Evolutionary conservation across 2,113 vertebrate genomes (phyloP).

Genomic region (Onychostruthus taczanowskii): DNA sequence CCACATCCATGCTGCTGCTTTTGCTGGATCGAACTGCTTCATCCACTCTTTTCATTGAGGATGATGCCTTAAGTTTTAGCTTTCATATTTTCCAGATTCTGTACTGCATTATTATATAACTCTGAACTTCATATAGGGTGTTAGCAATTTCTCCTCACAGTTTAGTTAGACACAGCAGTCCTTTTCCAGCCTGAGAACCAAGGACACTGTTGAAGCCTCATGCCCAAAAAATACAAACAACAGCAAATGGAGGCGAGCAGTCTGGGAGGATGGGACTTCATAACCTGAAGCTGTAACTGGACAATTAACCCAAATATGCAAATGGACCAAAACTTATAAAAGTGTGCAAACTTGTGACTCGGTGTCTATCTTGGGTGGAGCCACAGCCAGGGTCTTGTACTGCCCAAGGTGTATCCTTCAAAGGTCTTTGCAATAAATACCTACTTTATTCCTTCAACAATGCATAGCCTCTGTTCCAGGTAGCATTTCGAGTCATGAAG

Average conservation of each 20-base stretch:
- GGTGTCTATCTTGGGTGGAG: accelerated
- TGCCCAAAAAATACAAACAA: too few relatives aligned
- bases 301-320: neutral
- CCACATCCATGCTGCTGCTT: neutral
- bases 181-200: neutral
- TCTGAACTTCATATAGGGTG: too few relatives aligned
- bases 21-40: neutral
- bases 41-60: neutral
- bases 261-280: neutral
- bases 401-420: too few relatives aligned
- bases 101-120: neutral
- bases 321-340: neutral
- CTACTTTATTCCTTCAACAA: neutral
- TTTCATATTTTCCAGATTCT: neutral
- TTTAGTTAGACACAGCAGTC: neutral
- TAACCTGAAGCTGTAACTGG: neutral
- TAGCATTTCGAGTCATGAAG: neutral
- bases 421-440: neutral
- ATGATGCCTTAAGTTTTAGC: neutral
- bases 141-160: neutral
- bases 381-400: neutral
- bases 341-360: neutral
- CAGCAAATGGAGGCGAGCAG: too few relatives aligned
- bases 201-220: too few relatives aligned
- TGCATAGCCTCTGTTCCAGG: too few relatives aligned